Evolutionary conservation across 2,888 invertebrate species (phyloP).

Genomic region (Tipula unca): DNA sequence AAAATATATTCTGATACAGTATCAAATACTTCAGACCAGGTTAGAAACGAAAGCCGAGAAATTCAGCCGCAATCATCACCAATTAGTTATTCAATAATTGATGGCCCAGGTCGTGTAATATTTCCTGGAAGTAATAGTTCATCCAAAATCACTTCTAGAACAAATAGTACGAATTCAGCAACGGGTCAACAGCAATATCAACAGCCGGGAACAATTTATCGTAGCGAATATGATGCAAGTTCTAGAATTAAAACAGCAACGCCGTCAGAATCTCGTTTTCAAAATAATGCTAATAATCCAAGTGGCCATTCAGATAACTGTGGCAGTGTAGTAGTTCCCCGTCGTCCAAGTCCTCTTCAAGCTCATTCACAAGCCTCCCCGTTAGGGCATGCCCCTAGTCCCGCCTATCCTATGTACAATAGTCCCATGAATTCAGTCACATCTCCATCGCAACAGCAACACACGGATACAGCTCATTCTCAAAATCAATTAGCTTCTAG

Average conservation of each 20-base stretch:
- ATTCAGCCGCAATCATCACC: conserved; percentile 56
- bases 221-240: conserved; percentile 53
- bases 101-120: conserved; percentile 51
- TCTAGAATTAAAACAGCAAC: conserved; percentile 53
- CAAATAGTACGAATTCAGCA: conserved; percentile 32
- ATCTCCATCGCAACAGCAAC: conserved; percentile 61
- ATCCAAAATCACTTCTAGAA: conserved; percentile 44
- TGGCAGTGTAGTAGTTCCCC: conserved; percentile 44
- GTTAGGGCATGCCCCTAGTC: conserved; percentile 64
- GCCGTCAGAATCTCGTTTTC: conserved; percentile 54
- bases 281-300: conserved; percentile 46
- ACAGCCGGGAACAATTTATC: conserved; percentile 47
- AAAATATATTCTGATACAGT: conserved; percentile 62
- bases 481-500: conserved; percentile 26
- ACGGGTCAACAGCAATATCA: conserved; percentile 33
- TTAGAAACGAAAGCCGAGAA: conserved; percentile 30
- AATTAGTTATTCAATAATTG: conserved; percentile 68
- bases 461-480: conserved; percentile 27
- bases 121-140: conserved; percentile 50
- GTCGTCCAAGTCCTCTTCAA: conserved; percentile 59
- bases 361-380: conserved; percentile 65
- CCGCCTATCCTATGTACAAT: conserved; percentile 76
- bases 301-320: conserved; percentile 34
- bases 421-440: conserved; percentile 72
- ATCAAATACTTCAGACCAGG: conserved; percentile 30